Percentiles rank a stretch among this genome's conserved stretches.
Conservation (phyloP, 2,113 vertebrate species). For the Leucopternis melanops region DNA sequence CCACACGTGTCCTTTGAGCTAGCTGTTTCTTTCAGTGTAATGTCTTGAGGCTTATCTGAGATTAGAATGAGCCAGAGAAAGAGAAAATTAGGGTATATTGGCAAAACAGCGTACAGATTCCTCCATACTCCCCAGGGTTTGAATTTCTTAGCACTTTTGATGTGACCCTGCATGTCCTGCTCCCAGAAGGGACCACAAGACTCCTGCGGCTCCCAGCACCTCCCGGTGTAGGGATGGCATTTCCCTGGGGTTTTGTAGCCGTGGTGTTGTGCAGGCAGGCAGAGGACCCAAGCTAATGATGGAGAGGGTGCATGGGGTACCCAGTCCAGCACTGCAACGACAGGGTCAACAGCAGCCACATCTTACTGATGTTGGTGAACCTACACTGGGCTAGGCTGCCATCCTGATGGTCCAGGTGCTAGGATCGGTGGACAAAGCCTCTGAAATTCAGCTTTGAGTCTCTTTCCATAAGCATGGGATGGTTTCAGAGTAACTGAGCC, state of each 20-base stretch:
- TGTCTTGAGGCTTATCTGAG: neutral
- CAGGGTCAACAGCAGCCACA: too few relatives aligned
- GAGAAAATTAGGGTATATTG: neutral
- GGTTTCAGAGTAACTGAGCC: neutral
- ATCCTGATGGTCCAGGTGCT: neutral
- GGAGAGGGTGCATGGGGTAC: neutral
- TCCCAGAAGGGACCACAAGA: neutral
- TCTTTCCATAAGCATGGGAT: neutral
- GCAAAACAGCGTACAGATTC: neutral
- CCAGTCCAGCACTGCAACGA: neutral
- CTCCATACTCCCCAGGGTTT: neutral
- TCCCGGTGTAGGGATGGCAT: neutral
- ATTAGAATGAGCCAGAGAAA: neutral
- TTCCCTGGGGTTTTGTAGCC: neutral
- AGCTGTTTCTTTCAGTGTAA: neutral
- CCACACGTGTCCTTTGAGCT: neutral
- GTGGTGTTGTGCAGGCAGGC: accelerated
- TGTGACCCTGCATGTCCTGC: neutral
- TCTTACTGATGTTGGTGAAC: neutral
- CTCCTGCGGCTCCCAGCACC: neutral
- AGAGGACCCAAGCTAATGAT: neutral
- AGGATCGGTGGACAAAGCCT: neutral
- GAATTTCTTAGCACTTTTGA: neutral
- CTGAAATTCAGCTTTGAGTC: neutral
- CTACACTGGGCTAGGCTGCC: neutral